Base-by-base conservation (phyloP, 1,140 invertebrate species). In the Drosophila rufa region DNA sequence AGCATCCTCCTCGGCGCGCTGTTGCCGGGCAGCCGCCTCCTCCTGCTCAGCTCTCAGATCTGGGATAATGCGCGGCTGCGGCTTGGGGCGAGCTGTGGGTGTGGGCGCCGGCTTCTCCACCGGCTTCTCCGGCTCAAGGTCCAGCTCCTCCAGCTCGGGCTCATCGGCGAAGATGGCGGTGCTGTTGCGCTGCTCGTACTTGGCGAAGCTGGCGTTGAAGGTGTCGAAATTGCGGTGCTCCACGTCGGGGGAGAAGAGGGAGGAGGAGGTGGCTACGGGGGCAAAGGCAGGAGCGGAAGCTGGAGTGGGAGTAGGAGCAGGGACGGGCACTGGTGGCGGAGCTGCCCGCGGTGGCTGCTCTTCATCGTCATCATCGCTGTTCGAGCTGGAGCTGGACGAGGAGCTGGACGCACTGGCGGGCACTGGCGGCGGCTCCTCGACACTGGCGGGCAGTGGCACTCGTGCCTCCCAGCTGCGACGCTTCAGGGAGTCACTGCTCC, bases 401-500 rank as follows among this genome's bases (percentile, higher is more conserved):
- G 73, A 73, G 25, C 64, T 80, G 8, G 60, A 36, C 4, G 70
- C 33, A 36, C 33, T 43, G 46, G 22, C 22, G 22, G 53, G 53
- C 38, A 40, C 9, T 47, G 59, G 50, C 5, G 67, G 60, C 8
- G 62, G 42, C 45, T 84, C 65, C 36, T 83, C 80, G 4, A 27
- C 69, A 27, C 70, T 71, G n/a, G 76, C 55, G 15, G 79, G 68
- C 51, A 93, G 42, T 3, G 91, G 92, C 0, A 93, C 90, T 1
- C 82, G 77, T 0, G 78, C 69, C 36, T 92, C 92, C 91, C 91
- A 92, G 55, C 92, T 92, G 36, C 92, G 80, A 6, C 91, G 80
- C 48, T 93, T 93, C 22, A 93, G 56, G 1, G 92, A 93, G 68
- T 93, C 92, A 4, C 76, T 80, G 68, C 77, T 92, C 9, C 91